Conservation (phyloP, 2,888 invertebrate species). For the Drosophila gaucha region DNA sequence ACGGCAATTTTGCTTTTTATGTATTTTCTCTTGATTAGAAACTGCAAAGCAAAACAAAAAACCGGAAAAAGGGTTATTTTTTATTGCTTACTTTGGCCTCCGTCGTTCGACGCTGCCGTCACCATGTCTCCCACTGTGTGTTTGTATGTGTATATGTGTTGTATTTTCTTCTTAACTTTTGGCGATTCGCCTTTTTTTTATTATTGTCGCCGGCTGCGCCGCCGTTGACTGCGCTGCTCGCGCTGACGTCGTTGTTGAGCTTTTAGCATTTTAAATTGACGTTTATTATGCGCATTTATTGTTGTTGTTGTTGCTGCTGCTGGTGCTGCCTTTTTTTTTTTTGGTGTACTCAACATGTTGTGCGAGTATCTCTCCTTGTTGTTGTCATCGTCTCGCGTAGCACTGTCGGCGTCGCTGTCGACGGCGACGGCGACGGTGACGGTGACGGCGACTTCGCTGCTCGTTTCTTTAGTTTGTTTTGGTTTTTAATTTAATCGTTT, state of each 20-base stretch:
- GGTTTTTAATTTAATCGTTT: slow-evolving; percentile 81
- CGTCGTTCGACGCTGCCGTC: slow-evolving; percentile 35
- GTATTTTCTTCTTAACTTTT: slow-evolving; percentile 75
- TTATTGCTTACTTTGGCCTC: slow-evolving; percentile 65
- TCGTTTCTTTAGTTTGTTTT: slow-evolving; percentile 78
- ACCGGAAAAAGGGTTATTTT: slow-evolving; percentile 80
- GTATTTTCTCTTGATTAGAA: slow-evolving; percentile 77
- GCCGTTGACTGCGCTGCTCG: slow-evolving; percentile 51
- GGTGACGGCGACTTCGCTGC: slow-evolving; percentile 44
- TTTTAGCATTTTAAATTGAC: slow-evolving; percentile 82
- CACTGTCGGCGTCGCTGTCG: slow-evolving; percentile 41
- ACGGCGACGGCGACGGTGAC: slow-evolving; percentile 12
- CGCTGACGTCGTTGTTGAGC: slow-evolving; percentile 46
- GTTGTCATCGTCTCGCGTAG: slow-evolving; percentile 56
- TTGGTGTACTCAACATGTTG: slow-evolving; percentile 74
- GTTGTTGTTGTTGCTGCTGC: slow-evolving; percentile 31
- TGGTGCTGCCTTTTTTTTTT: slow-evolving; percentile 34
- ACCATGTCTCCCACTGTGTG: slow-evolving; percentile 52
- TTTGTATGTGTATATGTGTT: slow-evolving; percentile 48
- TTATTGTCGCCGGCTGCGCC: slow-evolving; percentile 74
- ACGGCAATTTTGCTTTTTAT: slow-evolving; percentile 61
- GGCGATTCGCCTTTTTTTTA: slow-evolving; percentile 71
- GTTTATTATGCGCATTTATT: slow-evolving; percentile 75
- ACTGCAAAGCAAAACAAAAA: slow-evolving; percentile 80
- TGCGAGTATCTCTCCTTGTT: slow-evolving; percentile 61